Percentiles rank a stretch among this genome's conserved stretches.
Conservation (phyloP, 2,113 vertebrate species). For the Xenus cinereus region DNA sequence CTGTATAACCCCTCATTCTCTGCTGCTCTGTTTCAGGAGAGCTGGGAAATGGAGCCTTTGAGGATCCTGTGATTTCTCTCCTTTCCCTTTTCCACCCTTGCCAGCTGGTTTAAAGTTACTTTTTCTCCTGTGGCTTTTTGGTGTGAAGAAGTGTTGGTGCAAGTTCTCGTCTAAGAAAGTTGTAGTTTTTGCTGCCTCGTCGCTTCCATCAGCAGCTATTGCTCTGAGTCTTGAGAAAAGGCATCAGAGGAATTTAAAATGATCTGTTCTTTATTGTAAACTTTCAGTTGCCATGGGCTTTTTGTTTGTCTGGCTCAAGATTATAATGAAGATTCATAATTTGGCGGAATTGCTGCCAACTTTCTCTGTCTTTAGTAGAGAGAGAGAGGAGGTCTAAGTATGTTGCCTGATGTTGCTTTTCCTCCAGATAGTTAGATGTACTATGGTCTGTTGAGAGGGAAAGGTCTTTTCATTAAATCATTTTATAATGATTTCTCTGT, state of each 20-base stretch:
- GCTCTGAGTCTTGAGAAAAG: not conserved
- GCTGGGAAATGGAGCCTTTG: not conserved
- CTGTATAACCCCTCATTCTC: not conserved
- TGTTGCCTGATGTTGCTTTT: not conserved
- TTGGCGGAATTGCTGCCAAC: not conserved
- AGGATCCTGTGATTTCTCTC: not conserved
- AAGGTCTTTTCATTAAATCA: not conserved
- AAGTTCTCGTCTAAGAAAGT: not conserved
- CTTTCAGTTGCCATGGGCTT: not conserved
- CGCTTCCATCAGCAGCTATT: not conserved
- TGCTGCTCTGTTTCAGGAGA: not conserved
- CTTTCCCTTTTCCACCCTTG: not conserved
- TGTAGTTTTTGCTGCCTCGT: not conserved
- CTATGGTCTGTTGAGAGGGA: not conserved
- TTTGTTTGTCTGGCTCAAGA: not conserved
- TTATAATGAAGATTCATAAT: not conserved
- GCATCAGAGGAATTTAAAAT: not conserved
- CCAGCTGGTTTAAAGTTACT: not conserved
- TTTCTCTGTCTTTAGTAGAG: not conserved
- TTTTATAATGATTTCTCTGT: not conserved
- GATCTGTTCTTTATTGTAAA: not conserved
- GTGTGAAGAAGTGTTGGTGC: not conserved
- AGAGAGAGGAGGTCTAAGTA: not conserved
- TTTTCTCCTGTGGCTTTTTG: not conserved
- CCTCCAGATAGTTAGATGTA: not conserved